Evolutionary conservation across 2,113 vertebrate genomes (phyloP).

Genomic region (Rhipidura dahli): DNA sequence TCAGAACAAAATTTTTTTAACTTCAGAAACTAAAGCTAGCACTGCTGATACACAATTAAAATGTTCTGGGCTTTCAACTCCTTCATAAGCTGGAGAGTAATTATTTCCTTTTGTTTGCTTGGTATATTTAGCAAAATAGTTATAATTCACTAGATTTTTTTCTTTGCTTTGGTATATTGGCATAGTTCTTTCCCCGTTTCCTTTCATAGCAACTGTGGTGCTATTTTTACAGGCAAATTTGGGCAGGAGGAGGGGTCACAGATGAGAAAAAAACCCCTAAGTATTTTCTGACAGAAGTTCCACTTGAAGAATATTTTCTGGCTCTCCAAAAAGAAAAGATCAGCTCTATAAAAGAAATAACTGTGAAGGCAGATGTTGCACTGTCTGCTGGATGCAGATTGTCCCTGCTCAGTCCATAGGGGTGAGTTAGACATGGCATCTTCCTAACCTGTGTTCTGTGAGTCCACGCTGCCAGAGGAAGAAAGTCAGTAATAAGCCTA

Average conservation of each 20-base stretch:
- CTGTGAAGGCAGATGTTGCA: neutral
- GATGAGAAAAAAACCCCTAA: accelerated
- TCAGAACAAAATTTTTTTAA: neutral
- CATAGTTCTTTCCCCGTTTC: neutral
- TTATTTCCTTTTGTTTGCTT: slow-evolving; percentile 31
- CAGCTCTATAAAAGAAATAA: neutral
- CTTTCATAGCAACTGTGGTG: neutral
- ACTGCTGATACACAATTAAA: neutral
- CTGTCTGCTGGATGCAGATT: neutral
- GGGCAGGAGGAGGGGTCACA: neutral
- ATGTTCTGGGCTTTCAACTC: slow-evolving; percentile 17
- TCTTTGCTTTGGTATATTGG: neutral
- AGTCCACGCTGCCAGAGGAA: neutral
- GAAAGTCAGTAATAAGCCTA: neutral
- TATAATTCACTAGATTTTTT: neutral
- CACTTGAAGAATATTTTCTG: neutral
- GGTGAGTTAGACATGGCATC: neutral
- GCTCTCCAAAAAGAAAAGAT: neutral
- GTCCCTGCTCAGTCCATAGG: neutral
- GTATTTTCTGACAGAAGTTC: neutral
- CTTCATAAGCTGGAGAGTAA: neutral
- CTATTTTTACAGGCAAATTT: neutral
- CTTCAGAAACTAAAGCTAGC: neutral
- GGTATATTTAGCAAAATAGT: slow-evolving; percentile 54
- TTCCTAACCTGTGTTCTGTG: neutral